Evolutionary conservation across 2,888 invertebrate genomes (phyloP).

Genomic region (Callosobruchus maculatus): DNA sequence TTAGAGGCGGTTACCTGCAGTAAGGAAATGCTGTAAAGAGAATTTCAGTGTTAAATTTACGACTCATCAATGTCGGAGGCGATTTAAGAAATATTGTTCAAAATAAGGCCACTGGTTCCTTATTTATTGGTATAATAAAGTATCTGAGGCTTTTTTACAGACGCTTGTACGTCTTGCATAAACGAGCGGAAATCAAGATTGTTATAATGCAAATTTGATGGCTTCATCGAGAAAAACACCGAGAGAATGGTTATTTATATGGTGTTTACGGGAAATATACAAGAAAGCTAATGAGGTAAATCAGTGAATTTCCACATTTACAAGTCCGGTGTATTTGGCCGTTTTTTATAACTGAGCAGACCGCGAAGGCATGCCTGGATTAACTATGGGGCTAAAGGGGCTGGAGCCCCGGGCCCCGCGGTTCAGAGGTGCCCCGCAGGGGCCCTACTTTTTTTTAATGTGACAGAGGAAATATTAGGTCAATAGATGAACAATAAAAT

Average conservation of each 20-base stretch:
- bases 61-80: background rate
- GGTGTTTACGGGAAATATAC: background rate
- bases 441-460: no score
- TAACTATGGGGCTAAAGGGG: no score
- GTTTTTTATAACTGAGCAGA: no score
- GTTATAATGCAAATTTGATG: background rate
- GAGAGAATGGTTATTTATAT: background rate
- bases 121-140: background rate
- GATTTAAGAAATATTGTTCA: background rate
- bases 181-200: background rate
- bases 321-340: no score
- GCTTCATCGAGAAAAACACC: background rate
- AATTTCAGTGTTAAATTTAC: background rate
- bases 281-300: no score
- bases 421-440: no score
- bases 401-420: no score
- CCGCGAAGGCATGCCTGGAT: no score
- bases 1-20: background rate
- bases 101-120: background rate
- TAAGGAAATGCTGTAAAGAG: background rate
- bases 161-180: background rate
- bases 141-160: background rate
- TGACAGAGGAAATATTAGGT: no score
- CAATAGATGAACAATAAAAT: no score
- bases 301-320: no score